phyloP scores from a whole-genome alignment of 2,113 vertebrate species.

The Dendrocopos noguchii region DNA sequence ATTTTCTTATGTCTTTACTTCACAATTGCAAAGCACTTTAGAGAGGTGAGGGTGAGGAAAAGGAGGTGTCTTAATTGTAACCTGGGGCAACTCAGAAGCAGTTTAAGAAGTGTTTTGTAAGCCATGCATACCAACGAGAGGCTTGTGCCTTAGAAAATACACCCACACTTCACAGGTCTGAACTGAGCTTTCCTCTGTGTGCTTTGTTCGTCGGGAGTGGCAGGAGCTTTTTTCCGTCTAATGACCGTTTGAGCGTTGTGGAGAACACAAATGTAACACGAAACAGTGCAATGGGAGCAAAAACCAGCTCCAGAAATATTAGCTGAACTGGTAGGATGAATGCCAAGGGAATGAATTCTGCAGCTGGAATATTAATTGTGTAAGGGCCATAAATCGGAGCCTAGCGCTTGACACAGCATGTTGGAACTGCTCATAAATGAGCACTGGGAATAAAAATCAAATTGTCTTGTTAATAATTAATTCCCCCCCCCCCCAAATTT shows the following conservation, averaged over 20 bases:
- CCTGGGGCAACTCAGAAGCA: background rate
- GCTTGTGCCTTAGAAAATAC: background rate
- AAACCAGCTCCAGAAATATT: background rate
- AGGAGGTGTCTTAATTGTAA: background rate
- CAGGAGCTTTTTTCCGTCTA: background rate
- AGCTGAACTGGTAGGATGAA: background rate
- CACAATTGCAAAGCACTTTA: background rate
- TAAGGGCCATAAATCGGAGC: background rate
- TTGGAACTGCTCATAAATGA: background rate
- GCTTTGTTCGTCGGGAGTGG: background rate
- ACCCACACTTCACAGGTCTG: background rate
- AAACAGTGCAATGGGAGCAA: background rate
- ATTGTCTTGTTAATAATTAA: constrained; percentile 3
- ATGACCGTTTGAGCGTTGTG: constrained; percentile 6
- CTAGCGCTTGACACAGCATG: background rate
- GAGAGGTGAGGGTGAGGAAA: background rate
- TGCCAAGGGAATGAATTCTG: background rate
- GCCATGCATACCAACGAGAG: background rate
- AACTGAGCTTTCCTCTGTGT: background rate
- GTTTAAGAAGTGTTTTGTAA: constrained; percentile 1
- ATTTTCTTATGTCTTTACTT: background rate
- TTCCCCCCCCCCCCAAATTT: background rate
- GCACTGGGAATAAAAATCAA: constrained; percentile 8
- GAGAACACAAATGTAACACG: background rate
- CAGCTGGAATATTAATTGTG: background rate